Evolutionary conservation across 2,113 vertebrate genomes (phyloP).

Genomic region (Alaudala cheleensis): DNA sequence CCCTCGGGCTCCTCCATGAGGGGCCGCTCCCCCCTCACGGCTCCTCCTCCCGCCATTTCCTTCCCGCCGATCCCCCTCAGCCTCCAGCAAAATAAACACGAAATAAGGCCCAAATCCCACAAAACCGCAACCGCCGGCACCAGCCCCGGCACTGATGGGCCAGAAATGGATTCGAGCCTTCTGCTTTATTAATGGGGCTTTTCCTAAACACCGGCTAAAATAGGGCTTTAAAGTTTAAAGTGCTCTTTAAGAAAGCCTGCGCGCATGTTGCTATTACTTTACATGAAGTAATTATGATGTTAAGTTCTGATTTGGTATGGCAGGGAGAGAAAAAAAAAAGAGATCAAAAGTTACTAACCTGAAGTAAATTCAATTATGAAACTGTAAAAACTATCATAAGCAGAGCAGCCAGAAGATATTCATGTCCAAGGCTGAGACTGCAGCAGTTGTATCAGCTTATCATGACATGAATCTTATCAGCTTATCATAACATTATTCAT

Average conservation of each 20-base stretch:
- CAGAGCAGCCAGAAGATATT: not conserved
- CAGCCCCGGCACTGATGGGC: not conserved
- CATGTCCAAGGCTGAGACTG: not conserved
- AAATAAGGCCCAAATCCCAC: not conserved
- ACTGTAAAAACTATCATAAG: not conserved
- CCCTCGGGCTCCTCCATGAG: not conserved
- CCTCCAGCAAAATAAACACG: not conserved
- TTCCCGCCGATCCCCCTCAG: not conserved
- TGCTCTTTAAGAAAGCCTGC: not conserved
- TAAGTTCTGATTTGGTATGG: not conserved
- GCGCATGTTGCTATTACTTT: not conserved
- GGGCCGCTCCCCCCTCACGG: not conserved
- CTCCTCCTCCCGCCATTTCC: not conserved
- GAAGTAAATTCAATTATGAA: not conserved
- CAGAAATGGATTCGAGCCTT: not conserved
- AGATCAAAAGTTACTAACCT: rapidly evolving
- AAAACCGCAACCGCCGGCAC: not conserved
- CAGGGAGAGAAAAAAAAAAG: not conserved
- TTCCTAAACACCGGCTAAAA: not conserved
- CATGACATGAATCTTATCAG: not conserved
- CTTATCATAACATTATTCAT: not conserved
- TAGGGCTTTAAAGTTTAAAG: not conserved
- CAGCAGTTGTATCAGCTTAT: not conserved
- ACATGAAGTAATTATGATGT: not conserved
- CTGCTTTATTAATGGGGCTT: not conserved